Evolutionary conservation across 2,888 invertebrate genomes (phyloP), one percentile per base, ranked within the genome.

Genomic region (Formica aserva): DNA sequence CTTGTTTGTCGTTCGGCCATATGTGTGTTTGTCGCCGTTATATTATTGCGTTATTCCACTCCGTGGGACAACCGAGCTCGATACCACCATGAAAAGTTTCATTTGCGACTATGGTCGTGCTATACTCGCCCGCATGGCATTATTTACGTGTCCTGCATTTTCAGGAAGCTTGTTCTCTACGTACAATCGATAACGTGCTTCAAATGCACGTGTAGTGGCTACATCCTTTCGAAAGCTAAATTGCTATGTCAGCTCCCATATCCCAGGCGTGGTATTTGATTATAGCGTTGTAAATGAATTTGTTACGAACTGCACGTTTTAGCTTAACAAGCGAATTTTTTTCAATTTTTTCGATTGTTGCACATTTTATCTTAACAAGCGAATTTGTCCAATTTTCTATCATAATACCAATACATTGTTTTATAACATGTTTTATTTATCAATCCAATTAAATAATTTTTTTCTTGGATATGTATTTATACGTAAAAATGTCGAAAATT

Each of bases 111-210:
- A 15, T 26, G 26, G 15, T 29, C 13, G 29, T 15, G 18, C 9
- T 29, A 32, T 3, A 62, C 18, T 8, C 62, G 15, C 9, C 18
- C 26, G 9, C 13, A 52, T n/a, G 38, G 26, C 26, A 77, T 69
- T 69, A 77, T 77, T 69, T 77, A 77, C 71, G 52, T 77, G 72
- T 77, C 26, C 76, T 26, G 52, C 72, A 52, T 77, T 71, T 55
- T 45, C 26, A 77, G 38, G 26, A 29, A 26, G 9, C 26, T 26
- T n/a, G 38, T 48, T 75, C 65, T 38, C 66, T 18, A 22, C 41
- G 9, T 26, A 35, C 72, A 5, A 77, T 77, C 71, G 71, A 77
- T 71, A 71, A 41, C n/a, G 13, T 71, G 15, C 29, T 67, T 29
- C 22, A 13, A 52, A 71, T 55, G 52, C 55, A 52, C n/a, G 32